phyloP scores from a whole-genome alignment of 2,797 vertebrate species.

The Taeniopygia guttata region DNA sequence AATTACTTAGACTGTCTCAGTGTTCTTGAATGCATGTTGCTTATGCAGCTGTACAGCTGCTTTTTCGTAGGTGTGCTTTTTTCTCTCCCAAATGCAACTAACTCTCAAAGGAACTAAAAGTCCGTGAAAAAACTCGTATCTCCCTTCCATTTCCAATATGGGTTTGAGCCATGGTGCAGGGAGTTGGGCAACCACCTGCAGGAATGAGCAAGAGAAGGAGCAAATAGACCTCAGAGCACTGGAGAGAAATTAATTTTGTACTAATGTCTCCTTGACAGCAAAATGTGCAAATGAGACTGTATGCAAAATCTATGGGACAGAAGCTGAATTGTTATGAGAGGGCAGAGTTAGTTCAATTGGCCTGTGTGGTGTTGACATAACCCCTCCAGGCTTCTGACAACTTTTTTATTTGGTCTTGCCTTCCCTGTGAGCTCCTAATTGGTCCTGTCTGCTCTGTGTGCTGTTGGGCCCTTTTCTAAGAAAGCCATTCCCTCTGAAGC shows the following conservation, averaged over 20 bases:
- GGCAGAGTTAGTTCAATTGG: neutral
- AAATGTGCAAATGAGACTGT: neutral
- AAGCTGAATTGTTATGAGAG: neutral
- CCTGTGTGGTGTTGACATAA: neutral
- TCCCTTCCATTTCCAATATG: neutral
- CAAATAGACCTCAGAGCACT: neutral
- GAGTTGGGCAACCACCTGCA: neutral
- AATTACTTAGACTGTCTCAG: slow-evolving; percentile 33
- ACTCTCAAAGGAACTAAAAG: neutral
- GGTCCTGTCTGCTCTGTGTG: neutral
- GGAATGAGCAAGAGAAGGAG: neutral
- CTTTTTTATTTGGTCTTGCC: neutral
- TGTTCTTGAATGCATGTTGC: slow-evolving; percentile 9
- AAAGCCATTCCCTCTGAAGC: neutral
- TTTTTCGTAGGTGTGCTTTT: slow-evolving; percentile 6
- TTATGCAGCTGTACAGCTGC: neutral
- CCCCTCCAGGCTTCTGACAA: neutral
- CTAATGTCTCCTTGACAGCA: neutral
- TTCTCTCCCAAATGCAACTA: neutral
- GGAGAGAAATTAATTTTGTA: neutral
- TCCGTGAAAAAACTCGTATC: neutral
- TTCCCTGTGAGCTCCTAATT: neutral
- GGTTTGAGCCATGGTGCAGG: neutral
- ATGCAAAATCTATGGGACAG: neutral
- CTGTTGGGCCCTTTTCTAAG: neutral